These are phyloP conservation scores for Arctocebus calabarensis DNA, from an alignment of 2,797 vertebrate species.

Conservation along the genomic window DNA sequence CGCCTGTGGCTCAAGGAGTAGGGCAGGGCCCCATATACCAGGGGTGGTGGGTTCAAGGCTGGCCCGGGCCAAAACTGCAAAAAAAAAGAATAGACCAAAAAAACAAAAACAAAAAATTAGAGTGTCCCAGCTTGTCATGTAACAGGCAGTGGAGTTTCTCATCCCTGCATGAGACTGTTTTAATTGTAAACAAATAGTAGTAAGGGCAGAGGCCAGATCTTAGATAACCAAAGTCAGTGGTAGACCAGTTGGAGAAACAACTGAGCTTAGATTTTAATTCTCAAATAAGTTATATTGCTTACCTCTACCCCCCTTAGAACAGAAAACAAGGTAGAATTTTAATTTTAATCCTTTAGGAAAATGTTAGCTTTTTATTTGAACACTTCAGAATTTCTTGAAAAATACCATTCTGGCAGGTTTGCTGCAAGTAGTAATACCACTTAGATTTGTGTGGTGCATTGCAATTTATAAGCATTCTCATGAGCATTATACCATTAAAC, in stretches of 20 bases:
- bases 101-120: neutral
- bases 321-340: conserved; percentile 43
- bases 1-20: too few relatives aligned
- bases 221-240: conserved; percentile 17
- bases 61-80: too few relatives aligned
- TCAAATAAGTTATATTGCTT: neutral
- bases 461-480: neutral
- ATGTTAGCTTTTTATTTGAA: conserved; percentile 11
- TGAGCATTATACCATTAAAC: neutral
- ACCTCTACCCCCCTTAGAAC: neutral
- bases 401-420: neutral
- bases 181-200: conserved; percentile 64
- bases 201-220: conserved; percentile 60
- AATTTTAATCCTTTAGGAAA: conserved; percentile 10
- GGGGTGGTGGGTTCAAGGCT: too few relatives aligned
- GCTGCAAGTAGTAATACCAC: neutral
- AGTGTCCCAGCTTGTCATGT: neutral
- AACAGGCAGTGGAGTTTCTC: conserved; percentile 21
- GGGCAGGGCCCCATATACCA: too few relatives aligned
- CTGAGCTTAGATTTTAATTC: neutral
- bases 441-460: neutral
- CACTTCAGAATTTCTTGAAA: conserved; percentile 10
- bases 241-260: neutral
- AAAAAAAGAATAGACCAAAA: neutral
- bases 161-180: neutral